These are phyloP conservation scores for Glaucopsyche alexis DNA, from an alignment of 2,888 invertebrate genomes.

Conservation along the genomic window DNA sequence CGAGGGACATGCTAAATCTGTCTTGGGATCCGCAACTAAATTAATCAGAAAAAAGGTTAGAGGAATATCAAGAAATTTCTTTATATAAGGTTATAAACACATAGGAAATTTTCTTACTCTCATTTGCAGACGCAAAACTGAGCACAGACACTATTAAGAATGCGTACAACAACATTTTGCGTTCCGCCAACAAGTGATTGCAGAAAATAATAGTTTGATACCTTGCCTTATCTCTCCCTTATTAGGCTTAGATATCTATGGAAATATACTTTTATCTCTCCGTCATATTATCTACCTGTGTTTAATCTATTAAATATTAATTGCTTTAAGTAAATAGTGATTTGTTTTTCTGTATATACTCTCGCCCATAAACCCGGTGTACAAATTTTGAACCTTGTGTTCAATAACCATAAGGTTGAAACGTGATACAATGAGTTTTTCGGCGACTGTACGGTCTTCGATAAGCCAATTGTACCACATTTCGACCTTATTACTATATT, in stretches of 20 bases:
- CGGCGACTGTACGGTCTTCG: too few species aligned
- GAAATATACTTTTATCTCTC: conserved; percentile 9
- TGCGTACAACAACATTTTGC: conserved; percentile 16
- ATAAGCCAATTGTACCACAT: too few species aligned
- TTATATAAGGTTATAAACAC: background rate
- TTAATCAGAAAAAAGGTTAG: too few species aligned
- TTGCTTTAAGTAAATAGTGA: background rate
- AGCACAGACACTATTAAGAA: background rate
- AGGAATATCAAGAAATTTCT: too few species aligned
- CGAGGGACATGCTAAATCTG: too few species aligned
- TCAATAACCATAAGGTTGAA: too few species aligned
- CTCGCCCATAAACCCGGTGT: too few species aligned
- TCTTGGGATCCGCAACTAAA: too few species aligned
- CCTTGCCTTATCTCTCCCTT: conserved; percentile 4
- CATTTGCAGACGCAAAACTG: background rate
- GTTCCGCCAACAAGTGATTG: background rate
- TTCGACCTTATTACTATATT: too few species aligned
- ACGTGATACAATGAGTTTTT: too few species aligned
- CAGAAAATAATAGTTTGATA: background rate
- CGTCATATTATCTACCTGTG: background rate
- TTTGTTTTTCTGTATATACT: background rate
- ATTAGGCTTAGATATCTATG: background rate
- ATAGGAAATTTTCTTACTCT: conserved; percentile 7
- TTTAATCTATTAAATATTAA: background rate
- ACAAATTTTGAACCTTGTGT: too few species aligned